Percentiles rank a stretch among this genome's conserved stretches.
These are phyloP conservation scores for Craseonycteris thonglongyai DNA, from an alignment of 2,113 vertebrate species.

Conservation along the genomic window DNA sequence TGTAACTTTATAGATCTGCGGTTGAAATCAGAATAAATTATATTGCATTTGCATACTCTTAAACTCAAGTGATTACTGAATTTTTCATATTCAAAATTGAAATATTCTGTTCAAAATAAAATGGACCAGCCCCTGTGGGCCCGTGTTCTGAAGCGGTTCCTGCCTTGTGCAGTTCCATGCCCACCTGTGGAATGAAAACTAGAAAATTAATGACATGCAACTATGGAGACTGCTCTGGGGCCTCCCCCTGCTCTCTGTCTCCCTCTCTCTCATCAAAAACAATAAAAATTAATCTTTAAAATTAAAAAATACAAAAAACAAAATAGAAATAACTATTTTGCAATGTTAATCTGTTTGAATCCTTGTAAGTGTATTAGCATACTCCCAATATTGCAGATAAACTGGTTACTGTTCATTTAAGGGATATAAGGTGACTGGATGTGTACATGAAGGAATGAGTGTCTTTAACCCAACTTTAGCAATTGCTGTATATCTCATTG, in stretches of 20 bases:
- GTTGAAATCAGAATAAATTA: conserved; percentile 35
- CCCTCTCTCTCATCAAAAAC: no score
- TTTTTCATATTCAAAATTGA: background rate
- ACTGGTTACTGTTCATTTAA: background rate
- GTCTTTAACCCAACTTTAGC: background rate
- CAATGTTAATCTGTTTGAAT: background rate
- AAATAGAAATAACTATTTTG: background rate
- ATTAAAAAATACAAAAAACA: no score
- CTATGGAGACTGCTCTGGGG: no score
- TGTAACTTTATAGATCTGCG: background rate
- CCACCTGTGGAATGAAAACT: no score
- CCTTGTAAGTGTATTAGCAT: background rate
- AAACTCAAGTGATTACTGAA: background rate
- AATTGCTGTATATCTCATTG: background rate
- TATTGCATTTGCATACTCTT: background rate
- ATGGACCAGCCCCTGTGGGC: no score
- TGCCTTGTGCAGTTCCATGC: no score
- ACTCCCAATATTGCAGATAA: background rate
- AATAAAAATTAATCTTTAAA: no score
- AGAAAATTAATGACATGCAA: no score
- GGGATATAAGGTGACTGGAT: background rate
- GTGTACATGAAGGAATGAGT: background rate
- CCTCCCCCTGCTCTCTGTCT: no score
- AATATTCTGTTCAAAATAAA: background rate
- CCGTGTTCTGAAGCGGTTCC: no score